Evolutionary conservation across 2,888 invertebrate species (phyloP), one percentile per base, ranked within the genome.

Genomic region (Homarus gammarus): DNA sequence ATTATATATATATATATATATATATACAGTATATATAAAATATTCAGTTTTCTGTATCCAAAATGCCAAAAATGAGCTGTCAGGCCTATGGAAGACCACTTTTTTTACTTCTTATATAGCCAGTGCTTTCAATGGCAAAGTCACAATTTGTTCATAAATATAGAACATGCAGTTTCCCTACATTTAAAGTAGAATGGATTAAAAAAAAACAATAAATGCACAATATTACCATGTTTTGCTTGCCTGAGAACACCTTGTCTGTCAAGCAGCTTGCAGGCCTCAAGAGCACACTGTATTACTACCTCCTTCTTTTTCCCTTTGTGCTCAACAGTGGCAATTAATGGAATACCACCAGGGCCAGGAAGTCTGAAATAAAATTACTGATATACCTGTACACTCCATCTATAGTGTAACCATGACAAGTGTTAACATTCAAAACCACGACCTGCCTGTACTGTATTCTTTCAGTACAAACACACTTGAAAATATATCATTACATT

Each of bases 251-350:
- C 95, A 0, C 98, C 98, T 89, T 97, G 96, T 61, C 97, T 95
- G 94, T 99, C 99, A 10, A 99, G 95, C 64, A 98, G 96, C 92
- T 98, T 95, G 93, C 99, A 99, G 0, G 99, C 99, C 94, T 99
- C 99, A 82, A 99, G 93, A 0, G 99, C 99, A 94, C 99, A 98
- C 81, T 98, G 98, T 0, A 97, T 94, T 0, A 99, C 98, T 0
- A 98, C 97, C 93, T 99, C 99, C 93, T 98, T 98, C 94, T 99
- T 99, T 94, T 98, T 98, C 0, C 98, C 98, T n/a, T 85, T 90
- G 87, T 98, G 97, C 0, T 97, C 94, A 0, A 97, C 97, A 94
- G 99, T 98, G 0, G 98, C 98, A 15, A 96, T 94, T 27, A 98
- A 95, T 0, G 96, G 95, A n/a, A 95, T 95, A 0, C 98, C 98